Evolutionary conservation across 2,888 invertebrate genomes (phyloP), one percentile per base, ranked within the genome.

Genomic region (Melinaea menophilus): DNA sequence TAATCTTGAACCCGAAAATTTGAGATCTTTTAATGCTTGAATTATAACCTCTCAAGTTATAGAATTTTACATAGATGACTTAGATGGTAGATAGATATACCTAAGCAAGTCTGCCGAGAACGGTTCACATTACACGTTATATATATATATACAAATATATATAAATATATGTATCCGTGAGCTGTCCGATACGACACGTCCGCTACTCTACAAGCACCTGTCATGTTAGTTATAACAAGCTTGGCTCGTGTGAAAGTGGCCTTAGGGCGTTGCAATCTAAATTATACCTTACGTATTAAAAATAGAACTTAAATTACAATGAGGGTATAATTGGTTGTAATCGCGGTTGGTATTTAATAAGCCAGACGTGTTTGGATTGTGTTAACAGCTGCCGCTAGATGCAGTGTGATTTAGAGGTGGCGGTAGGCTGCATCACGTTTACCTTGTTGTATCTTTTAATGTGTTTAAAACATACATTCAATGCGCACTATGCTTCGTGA

Each of bases 341-440:
- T 59, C 68, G 68, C 64, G 69, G 55, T 56, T 63, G 63, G 59
- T 57, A 33, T 61, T 45, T 59, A 67, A 61, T 54, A 69, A 66
- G 69, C 72, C 70, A 71, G 71, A 70, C 73, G 68, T 22, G 22
- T 69, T 64, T 69, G 65, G 64, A 66, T 55, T 68, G 69, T 72
- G 67, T 67, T 67, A 63, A 67, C 70, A 59, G 70, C 71, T 71
- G 74, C 73, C 72, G 73, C 73, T 75, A 75, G 75, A 66, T 66
- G 75, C 76, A 69, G 75, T 73, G 77, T 73, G 74, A 70, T 67
- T 59, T 72, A 77, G 79, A 70, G 80, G 80, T 80, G 81, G 79
- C 78, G 82, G 81, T 80, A 79, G 79, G 77, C 79, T 79, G 77
- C 77, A 75, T 78, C 77, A 79, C 77, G 22, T 72, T 70, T 71